Conservation (phyloP, 1,140 invertebrate species). For the Sitophilus oryzae region DNA sequence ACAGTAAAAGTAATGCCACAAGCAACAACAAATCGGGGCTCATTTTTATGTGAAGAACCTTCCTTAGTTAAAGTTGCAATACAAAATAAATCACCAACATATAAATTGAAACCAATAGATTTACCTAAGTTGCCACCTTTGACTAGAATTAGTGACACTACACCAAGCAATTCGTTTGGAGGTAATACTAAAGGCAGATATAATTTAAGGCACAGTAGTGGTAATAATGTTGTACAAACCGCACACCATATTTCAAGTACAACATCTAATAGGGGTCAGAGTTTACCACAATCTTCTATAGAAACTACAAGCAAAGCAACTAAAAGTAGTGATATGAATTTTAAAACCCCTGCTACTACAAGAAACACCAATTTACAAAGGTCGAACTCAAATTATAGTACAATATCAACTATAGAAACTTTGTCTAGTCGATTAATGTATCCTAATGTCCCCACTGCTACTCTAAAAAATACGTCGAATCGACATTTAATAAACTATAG, state of each 20-base stretch:
- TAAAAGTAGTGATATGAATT: background rate
- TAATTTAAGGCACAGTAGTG: background rate
- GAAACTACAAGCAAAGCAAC: background rate
- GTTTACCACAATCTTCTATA: background rate
- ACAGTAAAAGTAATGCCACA: conserved; percentile 1
- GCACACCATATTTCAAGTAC: background rate
- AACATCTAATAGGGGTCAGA: background rate
- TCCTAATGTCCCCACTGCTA: background rate
- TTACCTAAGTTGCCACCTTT: background rate
- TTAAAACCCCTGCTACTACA: too few relatives aligned
- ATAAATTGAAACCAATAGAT: conserved; percentile 1
- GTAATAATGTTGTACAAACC: background rate
- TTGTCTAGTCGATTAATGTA: background rate
- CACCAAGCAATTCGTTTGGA: background rate
- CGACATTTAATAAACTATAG: background rate
- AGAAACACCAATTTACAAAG: too few relatives aligned
- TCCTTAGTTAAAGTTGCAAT: background rate
- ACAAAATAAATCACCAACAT: background rate
- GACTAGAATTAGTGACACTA: background rate
- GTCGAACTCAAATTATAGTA: background rate
- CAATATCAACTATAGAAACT: background rate
- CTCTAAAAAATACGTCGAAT: background rate
- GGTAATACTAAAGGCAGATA: conserved; percentile 2
- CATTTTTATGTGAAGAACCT: background rate
- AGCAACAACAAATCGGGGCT: background rate